Percentiles rank a stretch among this genome's conserved stretches.
phyloP scores from a whole-genome alignment of 2,888 invertebrate genomes.

The Electrophaes corylata region DNA sequence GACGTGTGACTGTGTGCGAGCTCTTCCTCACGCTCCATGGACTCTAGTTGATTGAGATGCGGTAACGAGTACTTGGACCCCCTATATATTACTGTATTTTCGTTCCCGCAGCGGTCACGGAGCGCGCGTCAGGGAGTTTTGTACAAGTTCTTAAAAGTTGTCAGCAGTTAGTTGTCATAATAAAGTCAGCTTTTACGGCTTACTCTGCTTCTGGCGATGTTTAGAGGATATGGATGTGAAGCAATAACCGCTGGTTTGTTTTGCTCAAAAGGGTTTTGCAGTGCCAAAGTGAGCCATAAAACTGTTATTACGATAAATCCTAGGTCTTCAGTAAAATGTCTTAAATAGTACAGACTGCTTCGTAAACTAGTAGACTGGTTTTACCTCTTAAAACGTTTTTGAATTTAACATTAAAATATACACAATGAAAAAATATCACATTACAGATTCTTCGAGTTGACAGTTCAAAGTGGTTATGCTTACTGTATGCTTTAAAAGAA shows the following conservation, averaged over 20 bases:
- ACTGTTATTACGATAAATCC: constrained; percentile 67
- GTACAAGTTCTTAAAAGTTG: constrained; percentile 48
- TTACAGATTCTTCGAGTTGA: constrained; percentile 66
- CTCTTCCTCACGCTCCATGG: constrained; percentile 54
- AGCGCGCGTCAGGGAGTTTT: constrained; percentile 43
- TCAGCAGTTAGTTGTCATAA: constrained; percentile 55
- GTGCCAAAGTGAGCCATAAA: constrained; percentile 83
- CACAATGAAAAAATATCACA: constrained; percentile 69
- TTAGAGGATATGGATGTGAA: constrained; percentile 51
- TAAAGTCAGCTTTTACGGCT: constrained; percentile 78
- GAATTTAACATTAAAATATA: constrained; percentile 64
- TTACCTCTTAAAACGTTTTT: constrained; percentile 76
- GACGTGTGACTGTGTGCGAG: constrained; percentile 59
- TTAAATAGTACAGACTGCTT: constrained; percentile 80
- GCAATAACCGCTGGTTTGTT: constrained; percentile 63
- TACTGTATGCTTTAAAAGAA: constrained; percentile 52
- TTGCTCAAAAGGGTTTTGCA: constrained; percentile 77
- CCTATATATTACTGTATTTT: constrained; percentile 38
- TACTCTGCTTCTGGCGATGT: constrained; percentile 76
- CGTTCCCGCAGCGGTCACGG: constrained; percentile 45
- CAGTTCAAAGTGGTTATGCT: constrained; percentile 54
- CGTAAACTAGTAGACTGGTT: constrained; percentile 80
- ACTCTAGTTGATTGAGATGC: constrained; percentile 49
- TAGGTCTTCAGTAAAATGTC: constrained; percentile 77
- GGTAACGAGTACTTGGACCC: constrained; percentile 40